These are phyloP conservation scores for Neoniphon sammara DNA, from an alignment of 2,797 vertebrate species.

Conservation along the genomic window DNA sequence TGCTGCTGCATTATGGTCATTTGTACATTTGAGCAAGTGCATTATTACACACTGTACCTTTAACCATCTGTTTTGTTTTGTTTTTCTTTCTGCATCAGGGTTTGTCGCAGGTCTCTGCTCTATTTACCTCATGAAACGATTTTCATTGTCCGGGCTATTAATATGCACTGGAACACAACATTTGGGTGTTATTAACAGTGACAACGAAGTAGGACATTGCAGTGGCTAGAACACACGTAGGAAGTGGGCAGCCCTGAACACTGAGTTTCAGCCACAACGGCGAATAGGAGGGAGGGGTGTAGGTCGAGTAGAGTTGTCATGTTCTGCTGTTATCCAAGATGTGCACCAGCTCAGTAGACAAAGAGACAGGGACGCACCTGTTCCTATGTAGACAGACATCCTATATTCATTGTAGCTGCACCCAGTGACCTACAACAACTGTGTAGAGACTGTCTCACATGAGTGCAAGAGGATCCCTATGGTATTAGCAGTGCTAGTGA, in stretches of 20 bases:
- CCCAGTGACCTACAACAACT: slow-evolving; percentile 38
- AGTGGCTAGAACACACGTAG: slow-evolving; percentile 46
- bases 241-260: slow-evolving; percentile 46
- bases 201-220: slow-evolving; percentile 39
- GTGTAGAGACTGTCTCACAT: slow-evolving; percentile 1
- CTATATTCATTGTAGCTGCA: slow-evolving; percentile 27
- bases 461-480: slow-evolving; percentile 13
- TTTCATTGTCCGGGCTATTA: slow-evolving; percentile 14
- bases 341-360: slow-evolving; percentile 37
- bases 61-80: background rate
- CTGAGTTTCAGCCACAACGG: slow-evolving; percentile 36
- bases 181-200: slow-evolving; percentile 37
- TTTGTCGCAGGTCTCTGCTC: background rate
- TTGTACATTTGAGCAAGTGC: too few relatives aligned
- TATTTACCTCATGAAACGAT: background rate
- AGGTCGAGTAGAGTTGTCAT: background rate
- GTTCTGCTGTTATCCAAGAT: slow-evolving; percentile 36
- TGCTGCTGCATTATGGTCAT: too few relatives aligned
- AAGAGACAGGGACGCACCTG: slow-evolving; percentile 57
- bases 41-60: too few relatives aligned
- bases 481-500: background rate
- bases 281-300: slow-evolving; percentile 33
- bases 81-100: background rate
- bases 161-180: slow-evolving; percentile 35
- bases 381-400: background rate